These are phyloP conservation scores for Menidia beryllina DNA, from an alignment of 2,113 vertebrate genomes.

Conservation along the genomic window DNA sequence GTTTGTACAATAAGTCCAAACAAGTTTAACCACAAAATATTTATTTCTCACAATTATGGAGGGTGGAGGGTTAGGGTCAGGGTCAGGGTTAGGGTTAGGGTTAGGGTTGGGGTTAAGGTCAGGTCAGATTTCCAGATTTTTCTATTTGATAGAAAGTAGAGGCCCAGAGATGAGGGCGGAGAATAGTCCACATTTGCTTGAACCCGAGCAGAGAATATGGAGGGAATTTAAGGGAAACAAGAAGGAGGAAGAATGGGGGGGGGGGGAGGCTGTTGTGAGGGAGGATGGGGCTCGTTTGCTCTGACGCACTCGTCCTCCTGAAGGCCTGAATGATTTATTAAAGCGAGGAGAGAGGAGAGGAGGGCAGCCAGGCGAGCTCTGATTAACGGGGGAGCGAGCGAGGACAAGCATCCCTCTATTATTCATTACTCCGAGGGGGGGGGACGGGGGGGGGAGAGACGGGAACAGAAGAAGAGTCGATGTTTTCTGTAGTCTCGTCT, in stretches of 20 bases:
- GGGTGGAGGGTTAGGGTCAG: too few relatives aligned
- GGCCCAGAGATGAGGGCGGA: background rate
- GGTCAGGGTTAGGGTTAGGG: too few relatives aligned
- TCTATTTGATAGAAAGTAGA: too few relatives aligned
- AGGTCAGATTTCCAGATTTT: too few relatives aligned
- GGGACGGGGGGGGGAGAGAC: slow-evolving; percentile 48
- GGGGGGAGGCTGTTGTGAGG: slow-evolving; percentile 11
- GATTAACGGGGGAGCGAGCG: slow-evolving; percentile 80
- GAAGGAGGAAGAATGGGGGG: background rate
- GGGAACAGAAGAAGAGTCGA: slow-evolving; percentile 17
- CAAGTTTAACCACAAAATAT: too few relatives aligned
- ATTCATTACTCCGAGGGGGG: slow-evolving; percentile 76
- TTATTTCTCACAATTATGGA: too few relatives aligned
- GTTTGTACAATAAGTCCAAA: too few relatives aligned
- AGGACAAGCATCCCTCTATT: slow-evolving; percentile 83
- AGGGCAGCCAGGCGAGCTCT: slow-evolving; percentile 78
- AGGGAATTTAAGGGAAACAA: slow-evolving; percentile 15
- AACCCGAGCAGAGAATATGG: slow-evolving; percentile 35
- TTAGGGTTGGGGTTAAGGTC: too few relatives aligned
- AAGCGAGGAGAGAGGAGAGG: slow-evolving; percentile 68
- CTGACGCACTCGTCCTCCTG: slow-evolving; percentile 69
- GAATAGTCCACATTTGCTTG: slow-evolving; percentile 3
- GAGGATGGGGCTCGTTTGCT: slow-evolving; percentile 41
- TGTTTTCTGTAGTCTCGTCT: background rate
- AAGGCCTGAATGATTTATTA: slow-evolving; percentile 83